A percentile compares a stretch with the other conserved stretches of the same genome.
Evolutionary conservation across 2,888 invertebrate genomes (phyloP).

Genomic region (Hypomecis atomaria): DNA sequence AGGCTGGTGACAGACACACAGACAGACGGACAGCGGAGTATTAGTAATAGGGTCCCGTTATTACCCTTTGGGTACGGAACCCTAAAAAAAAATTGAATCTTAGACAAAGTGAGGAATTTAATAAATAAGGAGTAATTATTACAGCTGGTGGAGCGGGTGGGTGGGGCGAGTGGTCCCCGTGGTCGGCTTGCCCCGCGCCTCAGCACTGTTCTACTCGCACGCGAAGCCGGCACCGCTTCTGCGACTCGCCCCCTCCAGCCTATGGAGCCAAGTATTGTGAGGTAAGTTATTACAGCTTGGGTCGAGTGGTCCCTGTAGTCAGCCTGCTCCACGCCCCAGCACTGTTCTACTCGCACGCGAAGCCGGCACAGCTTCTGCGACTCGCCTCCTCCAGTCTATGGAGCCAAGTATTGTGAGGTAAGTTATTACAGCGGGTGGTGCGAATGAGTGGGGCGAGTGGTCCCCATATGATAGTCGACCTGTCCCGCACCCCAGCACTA

Average conservation of each 20-base stretch:
- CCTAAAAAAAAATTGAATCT: too few relatives aligned
- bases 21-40: too few relatives aligned
- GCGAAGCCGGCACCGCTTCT: constrained; percentile 93
- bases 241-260: constrained; percentile 94
- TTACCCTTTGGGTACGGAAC: too few relatives aligned
- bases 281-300: constrained; percentile 83
- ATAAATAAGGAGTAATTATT: background rate
- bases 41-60: too few relatives aligned
- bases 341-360: background rate
- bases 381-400: too few relatives aligned
- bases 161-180: constrained; percentile 92
- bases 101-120: too few relatives aligned
- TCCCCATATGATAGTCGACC: too few relatives aligned
- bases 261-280: constrained; percentile 96
- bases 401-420: too few relatives aligned
- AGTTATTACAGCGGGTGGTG: too few relatives aligned
- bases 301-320: too few relatives aligned
- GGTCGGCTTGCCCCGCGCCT: constrained; percentile 94
- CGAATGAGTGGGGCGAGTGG: too few relatives aligned
- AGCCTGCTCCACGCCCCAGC: background rate
- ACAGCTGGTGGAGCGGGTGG: constrained; percentile 90
- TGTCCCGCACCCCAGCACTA: background rate
- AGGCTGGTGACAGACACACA: too few relatives aligned
- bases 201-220: constrained; percentile 82
- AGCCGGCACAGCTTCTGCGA: background rate